phyloP scores from a whole-genome alignment of 2,797 vertebrate species.

The Sebastes matsubarae region DNA sequence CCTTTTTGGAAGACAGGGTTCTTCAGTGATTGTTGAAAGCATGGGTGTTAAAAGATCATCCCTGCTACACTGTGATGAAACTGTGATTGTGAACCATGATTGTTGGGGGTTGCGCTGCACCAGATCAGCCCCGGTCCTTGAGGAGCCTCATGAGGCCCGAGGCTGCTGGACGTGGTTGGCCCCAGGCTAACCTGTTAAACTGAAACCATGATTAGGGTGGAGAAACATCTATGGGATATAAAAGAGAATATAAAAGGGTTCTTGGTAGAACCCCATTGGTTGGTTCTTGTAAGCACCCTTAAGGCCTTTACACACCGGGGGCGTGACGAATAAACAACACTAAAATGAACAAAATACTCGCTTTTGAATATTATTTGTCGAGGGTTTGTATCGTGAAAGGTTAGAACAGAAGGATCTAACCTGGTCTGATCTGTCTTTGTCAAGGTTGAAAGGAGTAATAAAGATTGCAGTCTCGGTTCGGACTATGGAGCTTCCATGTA shows the following conservation, averaged over 20 bases:
- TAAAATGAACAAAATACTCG: too few species aligned
- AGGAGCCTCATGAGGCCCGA: neutral
- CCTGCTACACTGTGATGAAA: neutral
- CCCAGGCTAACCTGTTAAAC: neutral
- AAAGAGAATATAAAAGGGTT: neutral
- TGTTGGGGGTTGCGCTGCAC: neutral
- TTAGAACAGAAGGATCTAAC: too few species aligned
- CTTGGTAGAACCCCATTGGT: neutral
- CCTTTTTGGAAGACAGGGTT: neutral
- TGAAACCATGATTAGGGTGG: neutral
- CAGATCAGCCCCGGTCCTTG: neutral
- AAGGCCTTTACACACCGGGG: too few species aligned
- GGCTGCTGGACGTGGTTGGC: neutral
- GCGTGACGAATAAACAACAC: too few species aligned
- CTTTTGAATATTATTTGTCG: fast-evolving
- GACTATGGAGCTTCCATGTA: too few species aligned
- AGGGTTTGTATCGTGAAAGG: too few species aligned
- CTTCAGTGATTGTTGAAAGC: neutral
- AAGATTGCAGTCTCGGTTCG: fast-evolving
- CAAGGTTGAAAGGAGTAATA: too few species aligned
- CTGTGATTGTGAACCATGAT: neutral
- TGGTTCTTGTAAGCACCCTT: neutral
- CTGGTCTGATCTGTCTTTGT: too few species aligned
- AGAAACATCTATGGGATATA: neutral
- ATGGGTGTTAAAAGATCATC: neutral